Evolutionary conservation across 2,113 vertebrate species (phyloP).

Genomic region (Neodon shergylaensis): DNA sequence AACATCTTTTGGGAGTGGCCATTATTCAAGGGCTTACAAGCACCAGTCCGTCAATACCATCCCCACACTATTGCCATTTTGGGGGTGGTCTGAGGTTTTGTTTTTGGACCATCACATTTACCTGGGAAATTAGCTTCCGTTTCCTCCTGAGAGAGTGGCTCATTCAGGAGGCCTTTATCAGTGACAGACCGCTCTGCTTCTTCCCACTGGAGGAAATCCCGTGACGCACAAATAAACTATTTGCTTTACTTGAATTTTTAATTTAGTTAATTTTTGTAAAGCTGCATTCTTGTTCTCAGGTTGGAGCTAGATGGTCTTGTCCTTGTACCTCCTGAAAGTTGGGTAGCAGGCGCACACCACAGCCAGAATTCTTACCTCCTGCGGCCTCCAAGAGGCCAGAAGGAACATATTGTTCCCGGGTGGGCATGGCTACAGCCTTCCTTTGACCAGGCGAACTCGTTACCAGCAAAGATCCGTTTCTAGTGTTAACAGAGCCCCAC

Average conservation of each 20-base stretch:
- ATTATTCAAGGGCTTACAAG: neutral
- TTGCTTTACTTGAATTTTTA: neutral
- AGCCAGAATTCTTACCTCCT: neutral
- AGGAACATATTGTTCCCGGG: neutral
- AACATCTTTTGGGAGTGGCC: neutral
- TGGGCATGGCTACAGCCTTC: neutral
- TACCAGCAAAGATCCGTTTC: neutral
- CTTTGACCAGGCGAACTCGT: neutral
- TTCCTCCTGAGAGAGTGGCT: neutral
- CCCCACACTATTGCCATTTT: neutral
- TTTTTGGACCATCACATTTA: neutral
- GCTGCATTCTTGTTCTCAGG: neutral
- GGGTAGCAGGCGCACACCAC: neutral
- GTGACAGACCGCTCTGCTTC: neutral
- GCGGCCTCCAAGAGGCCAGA: neutral
- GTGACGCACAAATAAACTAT: neutral
- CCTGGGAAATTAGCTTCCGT: neutral
- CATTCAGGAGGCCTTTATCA: neutral
- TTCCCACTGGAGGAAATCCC: neutral
- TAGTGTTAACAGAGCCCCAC: neutral
- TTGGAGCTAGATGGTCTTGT: neutral
- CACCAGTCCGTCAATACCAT: neutral
- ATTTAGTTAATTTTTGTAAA: neutral
- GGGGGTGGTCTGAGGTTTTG: neutral
- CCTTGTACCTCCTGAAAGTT: neutral